phyloP scores from a whole-genome alignment of 1,140 invertebrate genomes.

The Oppia nitens region DNA sequence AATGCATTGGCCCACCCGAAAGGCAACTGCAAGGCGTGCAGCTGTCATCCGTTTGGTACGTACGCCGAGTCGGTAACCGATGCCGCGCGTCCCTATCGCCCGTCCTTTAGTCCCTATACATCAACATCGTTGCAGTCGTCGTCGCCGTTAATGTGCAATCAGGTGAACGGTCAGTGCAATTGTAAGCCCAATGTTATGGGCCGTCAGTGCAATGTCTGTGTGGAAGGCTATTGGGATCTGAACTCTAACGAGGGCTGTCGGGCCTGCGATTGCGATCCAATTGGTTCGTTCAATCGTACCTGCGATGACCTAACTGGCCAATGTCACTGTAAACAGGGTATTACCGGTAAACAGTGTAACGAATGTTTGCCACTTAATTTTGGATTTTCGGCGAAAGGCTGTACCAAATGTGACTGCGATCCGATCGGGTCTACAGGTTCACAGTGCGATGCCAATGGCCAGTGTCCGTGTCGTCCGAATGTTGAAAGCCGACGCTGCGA shows the following conservation, averaged over 20 bases:
- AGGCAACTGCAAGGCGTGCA: constrained; percentile 56
- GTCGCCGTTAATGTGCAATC: constrained; percentile 44
- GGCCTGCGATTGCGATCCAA: constrained; percentile 59
- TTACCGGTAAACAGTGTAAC: constrained; percentile 67
- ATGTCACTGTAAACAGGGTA: constrained; percentile 65
- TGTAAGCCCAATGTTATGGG: constrained; percentile 67
- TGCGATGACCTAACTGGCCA: constrained; percentile 55
- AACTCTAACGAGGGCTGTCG: constrained; percentile 42
- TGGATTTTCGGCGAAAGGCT: constrained; percentile 70
- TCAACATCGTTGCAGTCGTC: neutral
- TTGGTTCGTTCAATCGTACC: constrained; percentile 63
- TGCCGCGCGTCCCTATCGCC: neutral
- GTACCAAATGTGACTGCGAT: constrained; percentile 71
- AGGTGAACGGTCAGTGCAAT: constrained; percentile 65
- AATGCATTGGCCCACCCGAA: constrained; percentile 68
- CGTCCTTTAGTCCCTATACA: neutral
- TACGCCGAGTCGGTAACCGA: constrained; percentile 39
- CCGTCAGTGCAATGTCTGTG: constrained; percentile 64
- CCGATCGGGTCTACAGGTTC: constrained; percentile 60
- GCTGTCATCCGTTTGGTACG: constrained; percentile 12
- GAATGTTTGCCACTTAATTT: constrained; percentile 66
- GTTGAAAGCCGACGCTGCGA: constrained; percentile 80
- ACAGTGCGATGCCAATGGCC: constrained; percentile 62
- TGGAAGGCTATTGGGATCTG: constrained; percentile 39
- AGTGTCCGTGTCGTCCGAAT: constrained; percentile 76